These are phyloP conservation scores for Periphyllus acericola DNA, from an alignment of 2,888 invertebrate genomes.

Conservation along the genomic window DNA sequence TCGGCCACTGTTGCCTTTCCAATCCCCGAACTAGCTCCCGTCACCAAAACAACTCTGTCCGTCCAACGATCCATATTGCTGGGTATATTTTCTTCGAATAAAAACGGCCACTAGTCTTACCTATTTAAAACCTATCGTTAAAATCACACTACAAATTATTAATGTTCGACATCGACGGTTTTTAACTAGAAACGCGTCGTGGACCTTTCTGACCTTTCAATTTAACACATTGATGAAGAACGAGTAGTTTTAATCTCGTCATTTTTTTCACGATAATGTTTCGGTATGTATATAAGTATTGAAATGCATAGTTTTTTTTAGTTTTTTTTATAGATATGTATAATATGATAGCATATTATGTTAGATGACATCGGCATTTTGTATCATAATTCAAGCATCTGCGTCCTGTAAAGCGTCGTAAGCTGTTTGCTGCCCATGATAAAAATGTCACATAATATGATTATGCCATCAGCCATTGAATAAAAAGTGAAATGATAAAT, in stretches of 20 bases:
- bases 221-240: neutral
- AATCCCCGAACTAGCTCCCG: slow-evolving; percentile 35
- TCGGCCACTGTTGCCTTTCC: slow-evolving; percentile 32
- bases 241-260: neutral
- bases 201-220: neutral
- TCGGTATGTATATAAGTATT: too few relatives aligned
- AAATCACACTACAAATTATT: neutral
- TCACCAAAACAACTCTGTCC: slow-evolving; percentile 19
- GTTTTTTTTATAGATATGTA: too few relatives aligned
- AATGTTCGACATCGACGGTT: neutral
- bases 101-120: neutral
- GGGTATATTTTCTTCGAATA: neutral
- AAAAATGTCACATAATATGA: too few relatives aligned
- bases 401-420: too few relatives aligned
- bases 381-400: too few relatives aligned
- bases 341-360: too few relatives aligned
- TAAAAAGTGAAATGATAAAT: too few relatives aligned
- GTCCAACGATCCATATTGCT: slow-evolving; percentile 48
- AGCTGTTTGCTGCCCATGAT: too few relatives aligned
- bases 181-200: neutral
- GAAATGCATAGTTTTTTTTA: too few relatives aligned
- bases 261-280: neutral
- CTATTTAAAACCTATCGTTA: neutral
- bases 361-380: too few relatives aligned
- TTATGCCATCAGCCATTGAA: too few relatives aligned